A percentile compares a stretch with the other conserved stretches of the same genome.
These are phyloP conservation scores for Eupsilia transversa DNA, from an alignment of 2,888 invertebrate genomes.

Conservation along the genomic window DNA sequence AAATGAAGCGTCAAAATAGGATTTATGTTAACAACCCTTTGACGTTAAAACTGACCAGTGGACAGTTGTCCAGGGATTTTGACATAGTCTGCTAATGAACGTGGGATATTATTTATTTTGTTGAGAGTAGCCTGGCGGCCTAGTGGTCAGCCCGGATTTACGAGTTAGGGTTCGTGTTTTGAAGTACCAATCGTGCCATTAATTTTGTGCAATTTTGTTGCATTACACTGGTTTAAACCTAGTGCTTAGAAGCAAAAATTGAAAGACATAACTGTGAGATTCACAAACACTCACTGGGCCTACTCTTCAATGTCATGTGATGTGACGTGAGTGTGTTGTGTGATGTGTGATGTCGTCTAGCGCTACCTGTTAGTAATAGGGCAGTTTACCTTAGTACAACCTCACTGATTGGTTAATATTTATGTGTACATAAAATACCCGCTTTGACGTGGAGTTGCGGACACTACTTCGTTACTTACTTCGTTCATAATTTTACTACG, in stretches of 20 bases:
- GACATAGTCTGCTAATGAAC: constrained; percentile 47
- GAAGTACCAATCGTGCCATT: neutral
- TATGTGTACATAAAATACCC: too few relatives aligned
- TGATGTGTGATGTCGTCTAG: neutral
- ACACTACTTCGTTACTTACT: too few relatives aligned
- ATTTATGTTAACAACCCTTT: constrained; percentile 65
- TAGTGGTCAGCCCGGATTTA: neutral
- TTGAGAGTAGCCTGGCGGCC: neutral
- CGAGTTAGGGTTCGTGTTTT: neutral
- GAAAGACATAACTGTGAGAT: neutral
- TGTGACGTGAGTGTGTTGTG: too few relatives aligned
- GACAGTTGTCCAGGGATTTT: constrained; percentile 35
- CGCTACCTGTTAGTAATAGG: neutral
- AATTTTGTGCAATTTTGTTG: neutral
- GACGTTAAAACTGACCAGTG: constrained; percentile 59
- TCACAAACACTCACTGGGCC: neutral
- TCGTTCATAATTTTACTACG: too few relatives aligned
- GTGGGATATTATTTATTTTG: constrained; percentile 48
- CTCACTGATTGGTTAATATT: neutral
- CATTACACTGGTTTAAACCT: neutral
- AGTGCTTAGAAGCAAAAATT: neutral
- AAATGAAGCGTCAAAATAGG: constrained; percentile 67
- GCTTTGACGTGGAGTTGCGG: too few relatives aligned
- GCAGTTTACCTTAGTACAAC: neutral
- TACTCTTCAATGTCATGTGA: neutral